Base-by-base conservation (phyloP, 2,888 invertebrate species). In the Alloplasta piceator region DNA sequence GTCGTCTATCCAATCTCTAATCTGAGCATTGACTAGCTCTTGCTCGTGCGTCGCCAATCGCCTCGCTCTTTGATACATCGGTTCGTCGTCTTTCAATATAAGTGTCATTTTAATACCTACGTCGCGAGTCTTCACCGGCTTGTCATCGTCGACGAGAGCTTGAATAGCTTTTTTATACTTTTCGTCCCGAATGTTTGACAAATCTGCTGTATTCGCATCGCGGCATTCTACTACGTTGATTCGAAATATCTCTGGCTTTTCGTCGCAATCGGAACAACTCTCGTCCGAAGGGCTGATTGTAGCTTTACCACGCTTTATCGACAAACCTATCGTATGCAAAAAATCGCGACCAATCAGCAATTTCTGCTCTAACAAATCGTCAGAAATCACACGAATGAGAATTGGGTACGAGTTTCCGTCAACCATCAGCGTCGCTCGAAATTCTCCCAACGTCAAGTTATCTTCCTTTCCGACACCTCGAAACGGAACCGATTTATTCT, bases 1-100 rank as follows among this genome's bases (percentile, higher is more conserved):
- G 4, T 88, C 82, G 4, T 83, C 41, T n/a, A 90, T n/a, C 89
- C 91, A 91, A n/a, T 77, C 55, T 0, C 85, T 67, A 36, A 91
- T 83, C 74, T 87, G 87, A 0, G 75, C 43, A 6, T 89, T 83
- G 0, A 91, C 87, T 39, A 80, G 83, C 14, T 80, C 52, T 38
- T 82, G 84, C 60, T 90, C 86, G 1, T 41, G 5, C 0, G 70
- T 52, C 0, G 87, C 78, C 52, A 89, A 79, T 50, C 88, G 67
- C 50, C 88, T 70, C 0, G 87, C 86, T 38, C 79, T 58, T 36
- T 84, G 74, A 7, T 83, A 84, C 0, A 90, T 85, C 0, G 89
- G 89, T 7, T 75, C 72, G 0, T 90, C 88, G 58, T 88, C 87
- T 56, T 77, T 85, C 7, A 89, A 39, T 50, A 91, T 64, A 14